phyloP scores from a whole-genome alignment of 2,797 vertebrate species.

The Rhinophrynus dorsalis region DNA sequence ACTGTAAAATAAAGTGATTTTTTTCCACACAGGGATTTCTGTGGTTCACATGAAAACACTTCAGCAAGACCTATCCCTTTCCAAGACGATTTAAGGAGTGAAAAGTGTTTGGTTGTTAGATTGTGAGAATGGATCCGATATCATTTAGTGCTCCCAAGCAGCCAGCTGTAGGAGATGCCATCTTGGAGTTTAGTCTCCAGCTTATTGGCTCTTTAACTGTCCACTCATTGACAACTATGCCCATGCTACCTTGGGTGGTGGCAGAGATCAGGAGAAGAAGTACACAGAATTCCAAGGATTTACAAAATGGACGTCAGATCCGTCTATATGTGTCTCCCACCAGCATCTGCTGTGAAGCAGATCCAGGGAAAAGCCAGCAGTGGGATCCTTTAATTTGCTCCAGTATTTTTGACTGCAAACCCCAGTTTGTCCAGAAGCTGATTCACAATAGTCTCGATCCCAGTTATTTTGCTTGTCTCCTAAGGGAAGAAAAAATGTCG shows the following conservation, averaged over 20 bases:
- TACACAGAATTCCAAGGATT: conserved; percentile 52
- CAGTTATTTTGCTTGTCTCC: conserved; percentile 87
- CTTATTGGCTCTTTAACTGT: conserved; percentile 81
- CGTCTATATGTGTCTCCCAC: conserved; percentile 76
- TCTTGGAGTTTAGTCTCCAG: conserved; percentile 77
- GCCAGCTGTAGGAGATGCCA: conserved; percentile 56
- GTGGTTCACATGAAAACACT: no score
- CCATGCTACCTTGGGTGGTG: conserved; percentile 95
- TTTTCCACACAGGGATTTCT: no score
- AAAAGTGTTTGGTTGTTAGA: not conserved
- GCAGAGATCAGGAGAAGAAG: conserved; percentile 80
- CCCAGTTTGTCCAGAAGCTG: conserved; percentile 83
- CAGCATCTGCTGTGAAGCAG: conserved; percentile 75
- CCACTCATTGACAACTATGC: conserved; percentile 87
- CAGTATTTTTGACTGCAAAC: conserved; percentile 83
- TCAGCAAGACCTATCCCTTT: not conserved
- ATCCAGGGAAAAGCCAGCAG: conserved; percentile 60
- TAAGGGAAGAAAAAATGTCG: conserved; percentile 64
- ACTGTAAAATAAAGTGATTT: no score
- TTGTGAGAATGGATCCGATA: conserved; percentile 64
- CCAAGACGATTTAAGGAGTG: not conserved
- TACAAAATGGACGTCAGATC: conserved; percentile 54
- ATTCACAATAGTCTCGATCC: conserved; percentile 93
- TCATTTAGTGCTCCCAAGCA: conserved; percentile 61
- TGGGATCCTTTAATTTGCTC: conserved; percentile 88